Evolutionary conservation across 2,113 vertebrate species (phyloP).

Genomic region (Galemys pyrenaicus): DNA sequence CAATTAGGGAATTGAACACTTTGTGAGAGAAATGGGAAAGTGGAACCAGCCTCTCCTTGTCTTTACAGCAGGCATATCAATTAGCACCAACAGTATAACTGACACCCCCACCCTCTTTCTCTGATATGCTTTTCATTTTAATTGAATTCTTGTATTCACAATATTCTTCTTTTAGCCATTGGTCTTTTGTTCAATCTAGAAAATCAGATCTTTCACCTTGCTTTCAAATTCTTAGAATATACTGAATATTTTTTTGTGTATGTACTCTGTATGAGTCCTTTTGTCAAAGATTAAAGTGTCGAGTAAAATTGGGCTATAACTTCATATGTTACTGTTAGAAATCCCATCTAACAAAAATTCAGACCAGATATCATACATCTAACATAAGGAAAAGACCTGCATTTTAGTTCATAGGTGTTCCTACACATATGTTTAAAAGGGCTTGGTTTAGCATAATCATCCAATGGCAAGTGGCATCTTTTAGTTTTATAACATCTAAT

Average conservation of each 20-base stretch:
- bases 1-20: not conserved
- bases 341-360: not conserved
- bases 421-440: not conserved
- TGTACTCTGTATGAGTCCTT: not conserved
- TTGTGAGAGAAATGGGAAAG: not conserved
- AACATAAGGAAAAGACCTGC: not conserved
- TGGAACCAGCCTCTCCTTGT: fast-evolving
- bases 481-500: not conserved
- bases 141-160: not conserved
- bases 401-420: not conserved
- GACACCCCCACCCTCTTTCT: not conserved
- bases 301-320: not conserved
- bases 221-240: not conserved
- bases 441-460: not conserved
- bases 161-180: not conserved
- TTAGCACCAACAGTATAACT: too few species aligned
- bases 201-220: not conserved
- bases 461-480: not conserved
- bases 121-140: not conserved
- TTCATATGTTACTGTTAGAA: not conserved
- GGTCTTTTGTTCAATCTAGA: not conserved
- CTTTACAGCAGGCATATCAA: too few species aligned
- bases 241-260: not conserved
- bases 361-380: not conserved
- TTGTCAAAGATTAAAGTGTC: not conserved